Base-by-base conservation (phyloP, 2,113 vertebrate genomes). In the Junco hyemalis region DNA sequence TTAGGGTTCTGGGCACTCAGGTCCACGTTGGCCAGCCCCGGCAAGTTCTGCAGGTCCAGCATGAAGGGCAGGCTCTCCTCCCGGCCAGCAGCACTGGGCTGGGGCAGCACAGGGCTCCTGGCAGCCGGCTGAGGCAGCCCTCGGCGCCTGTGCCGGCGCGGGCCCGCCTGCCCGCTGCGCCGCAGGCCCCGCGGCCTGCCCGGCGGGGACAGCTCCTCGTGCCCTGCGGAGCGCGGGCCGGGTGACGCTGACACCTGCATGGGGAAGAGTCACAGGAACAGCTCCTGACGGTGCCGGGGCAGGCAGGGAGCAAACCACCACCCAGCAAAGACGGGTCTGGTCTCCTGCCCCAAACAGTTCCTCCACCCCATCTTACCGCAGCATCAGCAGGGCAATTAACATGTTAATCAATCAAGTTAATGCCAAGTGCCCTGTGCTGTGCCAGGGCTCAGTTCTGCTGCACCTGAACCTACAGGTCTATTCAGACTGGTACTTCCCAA, bases 1-100 rank as follows among this genome's bases (percentile, higher is more conserved):
- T 99, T 99, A 51, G 99, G 99, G 91, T 99, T 99, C 80, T 98
- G 98, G 4, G 99, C 97, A 13, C 97, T 98, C 77, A 98, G 97
- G 69, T 99, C 98, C 47, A 98, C 97, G 9, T 98, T 98, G 65
- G 98, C 98, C 92, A 99, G 96, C 64, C 98, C 98, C 0, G 98
- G 98, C 54, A 99, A 97, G 93, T 98, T 99, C 96, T 99, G 98
- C 64, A 99, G 97, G 86, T 99, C 98, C 95, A 99, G 92, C 89
- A 99, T 85, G 56, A 99, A 98, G 19, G 98, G 98, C 22, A 98
- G 95, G 56, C 90, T 97, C 80, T 98, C 98, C 59, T 98, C 98
- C 38, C 3, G 84, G 65, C 96, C 91, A 0, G 97, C 47, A 28
- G 89, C 25, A 0, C 96, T 10, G 14, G 97, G 96, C 38, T 96